A percentile compares a stretch with the other conserved stretches of the same genome.
These are phyloP conservation scores for Pseudotriccus pelzelni DNA, from an alignment of 2,797 vertebrate genomes.

Conservation along the genomic window DNA sequence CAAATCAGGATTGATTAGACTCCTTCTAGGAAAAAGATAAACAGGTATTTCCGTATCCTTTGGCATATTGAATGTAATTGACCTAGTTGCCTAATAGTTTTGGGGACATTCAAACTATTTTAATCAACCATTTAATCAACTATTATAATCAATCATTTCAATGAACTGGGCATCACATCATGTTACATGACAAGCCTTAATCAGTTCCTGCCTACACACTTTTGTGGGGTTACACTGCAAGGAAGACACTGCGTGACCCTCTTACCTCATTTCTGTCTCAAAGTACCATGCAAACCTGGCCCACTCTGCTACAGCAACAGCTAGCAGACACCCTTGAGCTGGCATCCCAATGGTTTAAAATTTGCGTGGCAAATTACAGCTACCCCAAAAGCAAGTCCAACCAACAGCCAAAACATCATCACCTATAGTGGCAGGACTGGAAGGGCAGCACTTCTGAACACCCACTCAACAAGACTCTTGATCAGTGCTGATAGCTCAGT, in stretches of 20 bases:
- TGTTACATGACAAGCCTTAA: not conserved
- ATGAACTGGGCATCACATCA: not conserved
- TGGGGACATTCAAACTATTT: not conserved
- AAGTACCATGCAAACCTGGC: not conserved
- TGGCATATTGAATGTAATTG: not conserved
- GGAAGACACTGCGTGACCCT: not conserved
- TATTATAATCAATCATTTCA: not conserved
- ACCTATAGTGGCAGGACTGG: not conserved
- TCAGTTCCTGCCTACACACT: not conserved
- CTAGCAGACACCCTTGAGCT: not conserved
- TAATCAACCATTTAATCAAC: not conserved
- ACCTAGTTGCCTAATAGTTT: not conserved
- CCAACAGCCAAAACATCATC: not conserved
- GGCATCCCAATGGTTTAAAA: not conserved
- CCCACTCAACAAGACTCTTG: not conserved
- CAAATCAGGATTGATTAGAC: not conserved
- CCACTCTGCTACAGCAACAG: not conserved
- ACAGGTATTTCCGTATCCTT: not conserved
- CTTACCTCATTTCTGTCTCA: not conserved
- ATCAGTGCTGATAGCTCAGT: not conserved
- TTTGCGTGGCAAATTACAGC: not conserved
- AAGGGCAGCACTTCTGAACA: not conserved
- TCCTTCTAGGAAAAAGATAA: not conserved
- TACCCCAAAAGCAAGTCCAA: not conserved
- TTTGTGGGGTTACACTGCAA: not conserved